Evolutionary conservation across 2,888 invertebrate genomes (phyloP), one percentile per base, ranked within the genome.

Genomic region (Trachelus troglodyta): DNA sequence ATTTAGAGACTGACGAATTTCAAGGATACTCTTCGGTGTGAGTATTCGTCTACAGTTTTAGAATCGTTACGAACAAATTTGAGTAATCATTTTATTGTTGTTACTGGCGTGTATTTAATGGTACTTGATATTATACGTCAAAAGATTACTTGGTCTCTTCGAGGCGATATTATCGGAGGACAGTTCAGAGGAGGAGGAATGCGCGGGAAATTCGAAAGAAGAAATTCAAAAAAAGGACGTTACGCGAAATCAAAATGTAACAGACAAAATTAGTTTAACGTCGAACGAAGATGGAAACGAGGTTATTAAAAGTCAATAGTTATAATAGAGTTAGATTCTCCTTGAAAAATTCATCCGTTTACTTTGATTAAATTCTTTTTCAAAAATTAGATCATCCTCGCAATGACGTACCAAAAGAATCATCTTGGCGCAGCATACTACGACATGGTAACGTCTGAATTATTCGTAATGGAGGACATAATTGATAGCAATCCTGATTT

Each of bases 351-450:
- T 15, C 1, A 9, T 56, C 9, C 4, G 0, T 2, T 2, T 56
- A 56, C 23, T 9, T 56, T 56, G 23, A 23, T 23, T 4, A 3
- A 33, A 71, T 31, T 15, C 71, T 31, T 23, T 34, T 9, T 6
- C 31, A 71, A 71, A 71, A 30, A 71, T 3, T 84, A 95, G 94
- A 92, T 93, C 73, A 92, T 96, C 80, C 88, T 96, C 86, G 94
- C 95, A 79, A 92, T 95, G 3, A 93, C 95, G 84, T 96, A 94
- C 93, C 93, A 94, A 81, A 92, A 93, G 75, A 94, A 95, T 23
- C 94, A 93, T 87, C 89, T 97, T 76, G 96, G 96, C n/a, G 95
- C 95, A 31, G 95, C 96, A 0, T 95, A 94, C 90, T 97, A 95
- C 91, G 94, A 94, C 83, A 90, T 94, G 68, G 93, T 93, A 76